Base-by-base conservation (phyloP, 2,113 vertebrate species). In the Eptesicus fuscus region DNA sequence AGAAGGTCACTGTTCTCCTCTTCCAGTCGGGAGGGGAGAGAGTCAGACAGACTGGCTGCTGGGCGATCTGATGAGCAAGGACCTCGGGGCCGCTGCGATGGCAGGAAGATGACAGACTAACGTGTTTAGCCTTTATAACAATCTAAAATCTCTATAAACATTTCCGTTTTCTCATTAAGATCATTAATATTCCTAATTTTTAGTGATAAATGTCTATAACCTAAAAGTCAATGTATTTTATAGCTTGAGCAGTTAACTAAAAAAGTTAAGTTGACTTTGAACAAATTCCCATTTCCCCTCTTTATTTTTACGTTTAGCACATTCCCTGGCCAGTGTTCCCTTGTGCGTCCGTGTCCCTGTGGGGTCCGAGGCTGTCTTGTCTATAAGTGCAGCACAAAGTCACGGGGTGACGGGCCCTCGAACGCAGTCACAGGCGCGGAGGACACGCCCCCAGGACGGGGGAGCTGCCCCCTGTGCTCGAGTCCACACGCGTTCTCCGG, bases 131-230 rank as follows among this genome's bases (percentile, higher is more conserved):
- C 9, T 84, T 74, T 59, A 2, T 63, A 49, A 42, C 14, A 85
- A 49, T 89, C 56, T 88, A 71, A 59, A 73, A 37, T 63, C 51
- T 51, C 65, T 91, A 32, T 5, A 90, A 40, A 63, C 44, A 40
- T n/a, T 69, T 83, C 40, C 23, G 13, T 35, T 69, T 83, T 87
- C 32, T 90, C 59, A 51, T 42, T 61, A 12, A 61, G 22, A 61
- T 28, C n/a, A 47, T 90, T 94, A 90, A 71, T 80, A 40, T 47
- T 78, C 18, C 87, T 93, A 61, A 90, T 61, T 77, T 96, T 88
- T 67, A 90, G 40, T 59, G 13, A 78, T 74, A 47, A 61, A 71
- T 47, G 0, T 47, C 51, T 61, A 1, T 85, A 82, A 90, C 53
- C 65, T 90, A 77, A 92, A 90, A 61, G 5, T 9, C 13, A 25